Evolutionary conservation across 1,140 invertebrate species (phyloP), one percentile per base, ranked within the genome.

Genomic region (Sitophilus oryzae): DNA sequence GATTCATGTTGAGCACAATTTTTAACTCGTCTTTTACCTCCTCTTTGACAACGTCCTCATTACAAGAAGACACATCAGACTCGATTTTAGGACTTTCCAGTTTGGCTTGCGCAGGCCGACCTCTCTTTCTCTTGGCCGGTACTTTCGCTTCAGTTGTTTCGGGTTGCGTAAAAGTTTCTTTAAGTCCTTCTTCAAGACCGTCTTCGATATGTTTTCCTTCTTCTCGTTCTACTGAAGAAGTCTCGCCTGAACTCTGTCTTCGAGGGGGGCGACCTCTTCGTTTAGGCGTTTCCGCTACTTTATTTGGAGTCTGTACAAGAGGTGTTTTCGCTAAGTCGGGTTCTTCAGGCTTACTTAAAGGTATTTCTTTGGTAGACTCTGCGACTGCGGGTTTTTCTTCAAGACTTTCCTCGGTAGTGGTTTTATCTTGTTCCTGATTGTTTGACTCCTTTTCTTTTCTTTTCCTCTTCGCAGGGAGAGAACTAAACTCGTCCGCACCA

Each of bases 21-120:
- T 64, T 70, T 69, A 8, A 66, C 57, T 2, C 41, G 35, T 15
- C 61, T 41, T 20, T 22, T 48, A 37, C 25, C 11, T 44, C 16
- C 2, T 34, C 36, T 3, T 59, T 22, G 9, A 15, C 23, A 35
- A 23, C 19, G 23, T 35, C 16, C 3, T 3, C 3, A 37, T 11
- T 11, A 4, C 3, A 14, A 14, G 3, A 3, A 37, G 35, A 15
- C 3, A 2, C 16, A 14, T 37, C 35, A 2, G n/a, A 3, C 2
- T 38, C 18, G 1, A 8, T 16, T 3, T 6, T 5, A 14, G 18
- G 36, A 14, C 36, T 38, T 14, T 2, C 8, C 18, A 2, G 14
- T 14, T 14, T 5, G 14, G 1, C 14, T n/a, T 2, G 5, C 14
- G 14, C 5, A 16, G 6, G 35, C 35, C 35, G 3, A 6, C 36